These are phyloP conservation scores for Drosophila demipolita DNA, from an alignment of 2,888 invertebrate species.

Conservation along the genomic window DNA sequence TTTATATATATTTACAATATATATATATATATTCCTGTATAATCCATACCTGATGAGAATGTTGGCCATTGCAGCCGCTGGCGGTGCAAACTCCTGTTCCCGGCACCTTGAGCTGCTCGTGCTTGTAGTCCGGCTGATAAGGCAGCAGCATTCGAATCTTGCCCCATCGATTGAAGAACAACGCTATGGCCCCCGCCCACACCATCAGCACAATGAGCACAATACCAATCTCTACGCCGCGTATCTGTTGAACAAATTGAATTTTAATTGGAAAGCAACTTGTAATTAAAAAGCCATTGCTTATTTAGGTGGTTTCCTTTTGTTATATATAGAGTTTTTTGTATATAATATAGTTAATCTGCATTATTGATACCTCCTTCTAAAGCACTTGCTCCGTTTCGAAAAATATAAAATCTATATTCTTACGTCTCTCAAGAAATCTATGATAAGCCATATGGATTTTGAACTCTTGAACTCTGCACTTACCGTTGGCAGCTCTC, in stretches of 20 bases:
- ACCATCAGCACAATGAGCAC: constrained; percentile 92
- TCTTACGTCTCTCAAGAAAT: not conserved
- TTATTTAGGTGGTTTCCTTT: not conserved
- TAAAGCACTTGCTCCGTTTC: not conserved
- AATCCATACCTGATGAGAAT: constrained; percentile 85
- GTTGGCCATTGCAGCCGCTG: constrained; percentile 87
- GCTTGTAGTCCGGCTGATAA: constrained; percentile 96
- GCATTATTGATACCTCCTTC: not conserved
- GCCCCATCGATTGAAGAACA: constrained; percentile 95
- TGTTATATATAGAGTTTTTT: not conserved
- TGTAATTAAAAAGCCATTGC: not conserved
- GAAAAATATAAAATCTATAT: not conserved
- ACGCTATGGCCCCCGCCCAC: constrained; percentile 94
- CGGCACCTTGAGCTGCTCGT: constrained; percentile 93
- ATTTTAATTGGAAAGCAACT: not conserved
- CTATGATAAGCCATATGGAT: not conserved
- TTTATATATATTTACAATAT: not conserved
- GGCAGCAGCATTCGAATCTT: constrained; percentile 96
- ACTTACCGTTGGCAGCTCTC: constrained; percentile 85
- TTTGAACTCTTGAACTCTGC: not conserved
- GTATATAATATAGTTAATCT: too few species aligned
- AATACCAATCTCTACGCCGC: constrained; percentile 96
- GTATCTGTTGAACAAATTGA: constrained; percentile 87
- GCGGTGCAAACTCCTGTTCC: constrained; percentile 90
- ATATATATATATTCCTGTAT: not conserved